Evolutionary conservation across 2,797 vertebrate genomes (phyloP).

Genomic region (Dermochelys coriacea): DNA sequence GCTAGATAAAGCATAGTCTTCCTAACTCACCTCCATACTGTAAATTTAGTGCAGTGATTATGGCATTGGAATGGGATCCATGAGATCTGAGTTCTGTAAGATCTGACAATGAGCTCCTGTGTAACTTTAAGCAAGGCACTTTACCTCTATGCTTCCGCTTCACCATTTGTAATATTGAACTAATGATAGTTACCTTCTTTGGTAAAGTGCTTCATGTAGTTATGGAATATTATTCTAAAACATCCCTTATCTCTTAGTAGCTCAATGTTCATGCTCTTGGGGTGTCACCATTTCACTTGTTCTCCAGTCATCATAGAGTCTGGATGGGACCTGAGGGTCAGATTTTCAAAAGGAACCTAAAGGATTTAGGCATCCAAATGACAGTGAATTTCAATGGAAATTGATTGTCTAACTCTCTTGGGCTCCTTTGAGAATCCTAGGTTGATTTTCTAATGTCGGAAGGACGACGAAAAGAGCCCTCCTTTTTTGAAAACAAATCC

Average conservation of each 20-base stretch:
- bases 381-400: neutral
- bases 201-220: neutral
- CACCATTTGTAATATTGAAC: neutral
- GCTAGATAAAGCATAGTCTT: neutral
- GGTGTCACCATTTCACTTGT: neutral
- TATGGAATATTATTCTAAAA: neutral
- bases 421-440: neutral
- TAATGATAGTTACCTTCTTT: neutral
- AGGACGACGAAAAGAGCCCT: neutral
- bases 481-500: neutral
- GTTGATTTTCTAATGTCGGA: neutral
- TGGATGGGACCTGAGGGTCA: neutral
- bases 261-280: accelerated
- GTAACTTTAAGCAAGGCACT: neutral
- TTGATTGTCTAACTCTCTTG: neutral
- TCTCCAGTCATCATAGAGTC: neutral
- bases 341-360: slow-evolving; percentile 23
- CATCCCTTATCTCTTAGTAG: neutral
- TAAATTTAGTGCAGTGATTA: slow-evolving; percentile 25
- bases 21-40: neutral
- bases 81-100: neutral
- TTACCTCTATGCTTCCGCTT: neutral
- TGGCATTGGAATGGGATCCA: neutral
- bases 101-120: neutral
- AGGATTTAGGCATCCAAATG: neutral